Percentiles rank a stretch among this genome's conserved stretches.
These are phyloP conservation scores for Blastomussa wellsi DNA, from an alignment of 92 coral and sea anemone species.

Conservation along the genomic window DNA sequence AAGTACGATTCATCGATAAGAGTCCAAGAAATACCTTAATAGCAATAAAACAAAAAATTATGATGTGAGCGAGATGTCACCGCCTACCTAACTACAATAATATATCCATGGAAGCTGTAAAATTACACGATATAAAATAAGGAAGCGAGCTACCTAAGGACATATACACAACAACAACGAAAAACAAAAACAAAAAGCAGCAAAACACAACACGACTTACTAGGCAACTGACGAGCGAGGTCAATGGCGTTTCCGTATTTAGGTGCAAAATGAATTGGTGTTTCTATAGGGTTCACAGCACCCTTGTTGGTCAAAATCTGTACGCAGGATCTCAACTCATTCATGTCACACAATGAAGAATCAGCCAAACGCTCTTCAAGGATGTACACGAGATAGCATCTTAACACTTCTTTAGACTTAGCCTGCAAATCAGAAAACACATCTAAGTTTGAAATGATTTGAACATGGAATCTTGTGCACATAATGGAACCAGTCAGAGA, in stretches of 20 bases:
- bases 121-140: too few relatives aligned
- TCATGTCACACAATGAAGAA: conserved; percentile 70
- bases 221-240: conserved; percentile 61
- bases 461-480: not conserved
- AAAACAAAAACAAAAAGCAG: too few relatives aligned
- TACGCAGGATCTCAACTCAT: conserved; percentile 78
- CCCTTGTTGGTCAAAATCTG: conserved; percentile 82
- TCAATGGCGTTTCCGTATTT: conserved; percentile 76
- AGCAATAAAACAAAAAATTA: not conserved
- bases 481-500: not conserved
- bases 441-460: not conserved
- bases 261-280: conserved; percentile 80
- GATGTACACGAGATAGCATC: conserved; percentile 77
- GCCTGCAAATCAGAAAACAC: conserved; percentile 38
- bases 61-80: too few relatives aligned
- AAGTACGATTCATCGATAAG: conserved; percentile 76
- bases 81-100: too few relatives aligned
- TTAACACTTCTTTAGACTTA: conserved; percentile 58
- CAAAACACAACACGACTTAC: too few relatives aligned
- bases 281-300: conserved; percentile 55
- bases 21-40: conserved; percentile 79
- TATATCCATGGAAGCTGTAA: too few relatives aligned
- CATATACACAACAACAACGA: too few relatives aligned
- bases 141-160: too few relatives aligned
- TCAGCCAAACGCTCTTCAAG: conserved; percentile 68